Conservation (phyloP, 2,113 vertebrate species). For the Brachirus orientalis region DNA sequence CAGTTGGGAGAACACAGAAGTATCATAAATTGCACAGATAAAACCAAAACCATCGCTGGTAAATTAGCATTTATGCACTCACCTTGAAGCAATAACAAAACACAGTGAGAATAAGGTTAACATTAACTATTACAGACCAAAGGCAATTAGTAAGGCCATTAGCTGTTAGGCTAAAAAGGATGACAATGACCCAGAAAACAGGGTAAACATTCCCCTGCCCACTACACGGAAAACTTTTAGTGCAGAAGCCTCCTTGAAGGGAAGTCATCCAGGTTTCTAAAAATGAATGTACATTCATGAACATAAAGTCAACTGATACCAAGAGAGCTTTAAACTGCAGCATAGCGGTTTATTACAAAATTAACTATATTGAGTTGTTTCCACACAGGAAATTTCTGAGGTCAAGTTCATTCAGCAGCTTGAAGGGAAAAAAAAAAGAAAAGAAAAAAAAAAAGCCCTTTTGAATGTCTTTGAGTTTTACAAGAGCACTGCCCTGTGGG, state of each 20-base stretch:
- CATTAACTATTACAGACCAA: neutral
- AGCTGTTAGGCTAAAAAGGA: neutral
- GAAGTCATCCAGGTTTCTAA: too few species aligned
- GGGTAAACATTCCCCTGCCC: neutral
- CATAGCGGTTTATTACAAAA: neutral
- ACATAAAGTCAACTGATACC: too few species aligned
- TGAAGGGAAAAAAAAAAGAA: neutral
- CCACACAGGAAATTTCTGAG: neutral
- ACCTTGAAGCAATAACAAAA: too few species aligned
- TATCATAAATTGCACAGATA: neutral
- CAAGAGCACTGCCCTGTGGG: neutral
- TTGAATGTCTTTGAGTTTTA: constrained; percentile 1
- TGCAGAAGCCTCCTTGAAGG: neutral
- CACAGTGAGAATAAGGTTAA: too few species aligned
- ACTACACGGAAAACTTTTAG: neutral
- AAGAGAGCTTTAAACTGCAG: too few species aligned
- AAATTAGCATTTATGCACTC: neutral
- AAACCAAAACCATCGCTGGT: neutral
- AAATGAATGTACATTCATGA: too few species aligned
- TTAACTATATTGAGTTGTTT: neutral
- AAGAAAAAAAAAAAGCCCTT: too few species aligned
- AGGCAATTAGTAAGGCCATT: neutral
- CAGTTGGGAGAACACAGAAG: neutral
- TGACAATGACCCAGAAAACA: neutral
- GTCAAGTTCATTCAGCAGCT: neutral